These are phyloP conservation scores for Hippopotamus amphibius DNA, from an alignment of 2,113 vertebrate species.

Conservation along the genomic window DNA sequence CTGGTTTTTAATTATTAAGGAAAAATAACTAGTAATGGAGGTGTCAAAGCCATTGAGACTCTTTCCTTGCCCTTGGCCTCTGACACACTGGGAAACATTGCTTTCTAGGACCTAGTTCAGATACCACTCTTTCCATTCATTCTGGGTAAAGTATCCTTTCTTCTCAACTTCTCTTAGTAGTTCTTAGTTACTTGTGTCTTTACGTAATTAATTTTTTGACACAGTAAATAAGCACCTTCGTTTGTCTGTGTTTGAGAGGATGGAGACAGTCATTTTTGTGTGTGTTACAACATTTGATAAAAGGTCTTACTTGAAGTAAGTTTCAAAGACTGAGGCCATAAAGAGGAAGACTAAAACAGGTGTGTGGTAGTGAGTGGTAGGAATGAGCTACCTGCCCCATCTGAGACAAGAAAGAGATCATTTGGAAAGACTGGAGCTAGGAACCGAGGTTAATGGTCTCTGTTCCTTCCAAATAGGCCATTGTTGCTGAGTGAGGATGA, in stretches of 20 bases:
- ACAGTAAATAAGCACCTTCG: not conserved
- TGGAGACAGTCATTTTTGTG: not conserved
- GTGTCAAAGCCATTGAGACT: not conserved
- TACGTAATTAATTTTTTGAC: not conserved
- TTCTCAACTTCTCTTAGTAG: not conserved
- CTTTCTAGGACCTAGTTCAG: not conserved
- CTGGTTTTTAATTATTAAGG: not conserved
- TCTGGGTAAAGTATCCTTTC: not conserved
- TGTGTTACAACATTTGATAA: not conserved
- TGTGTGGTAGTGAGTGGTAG: not conserved
- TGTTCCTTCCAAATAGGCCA: conserved; percentile 84
- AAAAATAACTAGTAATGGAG: not conserved
- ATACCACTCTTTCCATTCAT: not conserved
- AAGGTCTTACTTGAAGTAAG: not conserved
- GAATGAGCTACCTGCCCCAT: not conserved
- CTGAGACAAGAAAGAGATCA: not conserved
- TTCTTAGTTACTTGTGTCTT: not conserved
- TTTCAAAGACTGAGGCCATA: not conserved
- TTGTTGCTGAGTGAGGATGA: conserved; percentile 95
- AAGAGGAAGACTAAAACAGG: not conserved
- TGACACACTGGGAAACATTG: not conserved
- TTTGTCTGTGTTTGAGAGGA: not conserved
- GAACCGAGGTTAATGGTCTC: not conserved
- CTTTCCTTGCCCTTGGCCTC: not conserved
- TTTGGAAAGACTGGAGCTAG: not conserved